These are phyloP conservation scores for Melanotaenia boesemani DNA, from an alignment of 2,797 vertebrate species.

Conservation along the genomic window DNA sequence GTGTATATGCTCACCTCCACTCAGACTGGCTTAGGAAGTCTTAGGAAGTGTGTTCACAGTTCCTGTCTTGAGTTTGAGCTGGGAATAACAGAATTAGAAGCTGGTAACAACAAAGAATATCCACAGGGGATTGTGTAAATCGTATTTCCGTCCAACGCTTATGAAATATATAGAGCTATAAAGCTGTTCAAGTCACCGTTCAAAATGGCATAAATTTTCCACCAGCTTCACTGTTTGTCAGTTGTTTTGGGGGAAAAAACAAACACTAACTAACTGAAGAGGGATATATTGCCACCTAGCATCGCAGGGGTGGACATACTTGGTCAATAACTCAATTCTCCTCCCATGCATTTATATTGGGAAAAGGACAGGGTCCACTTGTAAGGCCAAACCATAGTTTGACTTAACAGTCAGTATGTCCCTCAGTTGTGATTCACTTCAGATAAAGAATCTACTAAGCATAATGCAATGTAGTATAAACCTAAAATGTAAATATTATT, in stretches of 20 bases:
- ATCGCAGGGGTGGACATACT: not conserved
- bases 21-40: not conserved
- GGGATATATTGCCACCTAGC: not conserved
- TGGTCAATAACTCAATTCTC: not conserved
- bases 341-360: not conserved
- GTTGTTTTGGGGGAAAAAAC: not conserved
- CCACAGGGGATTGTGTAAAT: not conserved
- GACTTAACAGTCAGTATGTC: not conserved
- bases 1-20: not conserved
- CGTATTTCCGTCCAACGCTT: not conserved
- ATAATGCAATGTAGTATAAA: not conserved
- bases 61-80: not conserved
- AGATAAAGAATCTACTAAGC: not conserved
- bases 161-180: not conserved
- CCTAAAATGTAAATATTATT: not conserved
- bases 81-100: not conserved
- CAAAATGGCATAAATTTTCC: not conserved
- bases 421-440: not conserved
- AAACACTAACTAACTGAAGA: not conserved
- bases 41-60: not conserved
- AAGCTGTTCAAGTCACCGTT: not conserved
- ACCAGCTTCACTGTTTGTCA: not conserved
- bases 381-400: not conserved
- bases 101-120: not conserved
- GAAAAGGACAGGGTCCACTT: not conserved